Percentiles rank a stretch among this genome's conserved stretches.
Conservation (phyloP, 2,888 invertebrate species). For the Lysandra bellargus region DNA sequence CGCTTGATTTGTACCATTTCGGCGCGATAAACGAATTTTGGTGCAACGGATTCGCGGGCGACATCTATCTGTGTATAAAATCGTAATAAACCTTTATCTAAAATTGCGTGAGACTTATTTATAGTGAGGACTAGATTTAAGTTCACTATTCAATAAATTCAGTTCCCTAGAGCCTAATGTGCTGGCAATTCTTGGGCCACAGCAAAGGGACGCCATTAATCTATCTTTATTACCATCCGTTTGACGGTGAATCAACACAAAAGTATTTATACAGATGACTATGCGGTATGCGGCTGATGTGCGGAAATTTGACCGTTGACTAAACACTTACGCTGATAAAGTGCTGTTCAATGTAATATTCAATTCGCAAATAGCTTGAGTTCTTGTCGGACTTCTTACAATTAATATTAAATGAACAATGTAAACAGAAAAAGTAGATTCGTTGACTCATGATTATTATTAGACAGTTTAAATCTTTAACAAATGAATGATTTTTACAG, state of each 20-base stretch:
- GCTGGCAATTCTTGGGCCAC: constrained; percentile 38
- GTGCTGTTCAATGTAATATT: constrained; percentile 9
- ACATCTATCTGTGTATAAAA: neutral
- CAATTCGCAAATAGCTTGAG: neutral
- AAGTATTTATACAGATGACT: constrained; percentile 66
- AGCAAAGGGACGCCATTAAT: constrained; percentile 56
- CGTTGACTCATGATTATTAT: no score
- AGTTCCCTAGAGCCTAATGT: constrained; percentile 33
- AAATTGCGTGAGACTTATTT: constrained; percentile 25
- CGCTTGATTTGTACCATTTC: no score
- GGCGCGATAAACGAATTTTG: neutral
- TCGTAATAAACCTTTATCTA: constrained; percentile 27
- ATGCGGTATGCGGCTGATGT: constrained; percentile 46
- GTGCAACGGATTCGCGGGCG: neutral
- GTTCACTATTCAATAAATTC: constrained; percentile 35
- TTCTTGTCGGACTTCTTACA: no score
- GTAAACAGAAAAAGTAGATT: no score
- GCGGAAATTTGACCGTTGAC: constrained; percentile 42
- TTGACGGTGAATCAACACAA: constrained; percentile 66
- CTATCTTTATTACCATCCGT: constrained; percentile 72
- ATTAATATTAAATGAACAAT: no score
- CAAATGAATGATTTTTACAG: no score
- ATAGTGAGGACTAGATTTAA: constrained; percentile 30
- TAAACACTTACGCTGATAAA: constrained; percentile 39
- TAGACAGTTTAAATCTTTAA: no score